These are phyloP conservation scores for Clostera curtula DNA, from an alignment of 2,888 invertebrate species.

Conservation along the genomic window DNA sequence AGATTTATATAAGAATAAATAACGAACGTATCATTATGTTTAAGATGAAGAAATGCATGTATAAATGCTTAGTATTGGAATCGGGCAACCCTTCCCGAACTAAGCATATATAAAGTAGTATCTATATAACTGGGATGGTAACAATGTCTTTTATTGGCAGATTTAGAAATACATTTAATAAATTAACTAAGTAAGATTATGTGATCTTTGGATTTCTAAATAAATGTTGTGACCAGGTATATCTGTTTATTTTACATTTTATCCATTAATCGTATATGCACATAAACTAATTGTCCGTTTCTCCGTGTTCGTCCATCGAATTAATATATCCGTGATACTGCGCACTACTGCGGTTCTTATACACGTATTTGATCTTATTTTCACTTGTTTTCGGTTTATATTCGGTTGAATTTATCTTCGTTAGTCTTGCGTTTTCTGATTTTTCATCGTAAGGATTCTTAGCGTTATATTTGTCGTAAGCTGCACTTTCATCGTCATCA, in stretches of 20 bases:
- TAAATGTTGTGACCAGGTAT: slow-evolving; percentile 13
- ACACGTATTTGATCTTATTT: slow-evolving; percentile 28
- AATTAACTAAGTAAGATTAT: too few relatives aligned
- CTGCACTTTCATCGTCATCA: slow-evolving; percentile 12
- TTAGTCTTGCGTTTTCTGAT: slow-evolving; percentile 26
- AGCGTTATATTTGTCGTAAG: slow-evolving; percentile 13
- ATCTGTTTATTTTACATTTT: slow-evolving; percentile 12
- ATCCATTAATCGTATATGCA: too few relatives aligned
- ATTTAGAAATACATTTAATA: too few relatives aligned
- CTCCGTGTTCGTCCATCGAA: slow-evolving; percentile 31
- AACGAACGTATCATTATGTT: too few relatives aligned
- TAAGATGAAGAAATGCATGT: too few relatives aligned
- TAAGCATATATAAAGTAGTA: too few relatives aligned
- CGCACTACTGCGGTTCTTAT: slow-evolving; percentile 28
- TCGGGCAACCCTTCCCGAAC: too few relatives aligned
- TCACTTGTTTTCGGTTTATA: slow-evolving; percentile 26
- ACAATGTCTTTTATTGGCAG: too few relatives aligned
- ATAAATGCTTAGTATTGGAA: too few relatives aligned
- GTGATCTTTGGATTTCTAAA: slow-evolving; percentile 17
- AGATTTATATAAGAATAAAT: too few relatives aligned
- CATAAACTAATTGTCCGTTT: too few relatives aligned
- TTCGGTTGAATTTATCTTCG: slow-evolving; percentile 45
- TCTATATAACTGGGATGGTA: too few relatives aligned
- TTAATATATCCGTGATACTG: slow-evolving; percentile 31
- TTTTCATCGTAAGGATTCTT: slow-evolving; percentile 21